phyloP scores from a whole-genome alignment of 2,888 invertebrate genomes.

The Hoplodrina ambigua region DNA sequence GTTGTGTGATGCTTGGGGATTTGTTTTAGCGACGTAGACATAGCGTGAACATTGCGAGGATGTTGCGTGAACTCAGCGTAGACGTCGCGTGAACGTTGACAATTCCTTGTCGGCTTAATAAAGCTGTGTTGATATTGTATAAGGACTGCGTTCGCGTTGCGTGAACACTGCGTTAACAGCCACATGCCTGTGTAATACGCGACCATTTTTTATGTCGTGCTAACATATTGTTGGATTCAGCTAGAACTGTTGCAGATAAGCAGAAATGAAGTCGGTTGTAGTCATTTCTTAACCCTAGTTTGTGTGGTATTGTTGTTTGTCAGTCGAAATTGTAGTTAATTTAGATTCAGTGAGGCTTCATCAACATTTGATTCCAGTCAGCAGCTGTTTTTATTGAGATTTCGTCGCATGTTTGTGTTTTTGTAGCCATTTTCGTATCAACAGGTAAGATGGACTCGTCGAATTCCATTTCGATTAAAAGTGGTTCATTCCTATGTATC shows the following conservation, averaged over 20 bases:
- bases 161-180: slow-evolving; percentile 1
- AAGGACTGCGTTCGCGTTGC: not conserved
- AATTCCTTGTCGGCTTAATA: not conserved
- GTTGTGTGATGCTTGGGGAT: slow-evolving; percentile 19
- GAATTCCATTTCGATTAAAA: not conserved
- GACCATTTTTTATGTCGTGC: not conserved
- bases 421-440: slow-evolving; percentile 3
- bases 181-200: not conserved
- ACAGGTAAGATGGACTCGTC: slow-evolving; percentile 6
- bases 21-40: not conserved
- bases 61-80: not conserved
- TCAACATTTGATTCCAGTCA: not conserved
- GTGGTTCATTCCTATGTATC: slow-evolving; percentile 11
- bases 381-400: not conserved
- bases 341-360: not conserved
- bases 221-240: slow-evolving; percentile 18
- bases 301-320: slow-evolving; percentile 4
- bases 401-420: slow-evolving; percentile 23
- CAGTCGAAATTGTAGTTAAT: slow-evolving; percentile 3
- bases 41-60: not conserved
- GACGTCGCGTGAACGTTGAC: not conserved
- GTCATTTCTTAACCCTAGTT: not conserved
- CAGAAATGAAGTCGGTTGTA: not conserved
- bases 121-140: not conserved
- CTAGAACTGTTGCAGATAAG: not conserved